phyloP scores from a whole-genome alignment of 2,113 vertebrate genomes.

The Gadus macrocephalus region DNA sequence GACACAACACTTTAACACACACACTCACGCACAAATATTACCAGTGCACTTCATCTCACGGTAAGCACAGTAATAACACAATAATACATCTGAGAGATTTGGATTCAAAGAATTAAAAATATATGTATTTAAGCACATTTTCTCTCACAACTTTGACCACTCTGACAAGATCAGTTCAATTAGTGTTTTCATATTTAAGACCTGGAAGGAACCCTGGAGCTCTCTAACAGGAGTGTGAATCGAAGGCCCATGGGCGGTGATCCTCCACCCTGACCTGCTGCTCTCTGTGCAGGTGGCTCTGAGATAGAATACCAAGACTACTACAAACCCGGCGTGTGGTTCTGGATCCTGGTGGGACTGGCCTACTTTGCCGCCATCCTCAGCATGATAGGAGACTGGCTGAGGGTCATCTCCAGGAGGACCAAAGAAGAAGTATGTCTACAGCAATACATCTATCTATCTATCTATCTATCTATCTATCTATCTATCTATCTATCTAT shows the following conservation, averaged over 20 bases:
- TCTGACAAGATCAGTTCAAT: no score
- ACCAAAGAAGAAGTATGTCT: constrained; percentile 90
- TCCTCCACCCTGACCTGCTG: constrained; percentile 13
- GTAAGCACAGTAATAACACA: no score
- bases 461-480: not conserved
- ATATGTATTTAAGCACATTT: no score
- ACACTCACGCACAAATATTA: no score
- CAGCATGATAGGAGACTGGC: constrained; percentile 97
- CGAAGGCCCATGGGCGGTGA: not conserved
- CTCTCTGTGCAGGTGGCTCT: constrained; percentile 77
- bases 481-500: not conserved
- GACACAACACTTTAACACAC: not conserved
- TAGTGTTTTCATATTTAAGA: no score
- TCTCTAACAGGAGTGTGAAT: not conserved
- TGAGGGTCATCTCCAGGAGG: constrained; percentile 88
- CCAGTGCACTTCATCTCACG: no score
- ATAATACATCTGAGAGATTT: no score
- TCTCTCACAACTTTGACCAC: no score
- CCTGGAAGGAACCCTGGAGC: not conserved
- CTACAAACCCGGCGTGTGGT: constrained; percentile 94
- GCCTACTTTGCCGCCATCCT: constrained; percentile 95
- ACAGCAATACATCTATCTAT: not conserved
- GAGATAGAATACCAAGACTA: constrained; percentile 90
- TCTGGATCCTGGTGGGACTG: constrained; percentile 94
- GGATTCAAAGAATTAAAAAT: no score